Conservation (phyloP, 2,888 invertebrate species). For the Dexiosoma caninum region DNA sequence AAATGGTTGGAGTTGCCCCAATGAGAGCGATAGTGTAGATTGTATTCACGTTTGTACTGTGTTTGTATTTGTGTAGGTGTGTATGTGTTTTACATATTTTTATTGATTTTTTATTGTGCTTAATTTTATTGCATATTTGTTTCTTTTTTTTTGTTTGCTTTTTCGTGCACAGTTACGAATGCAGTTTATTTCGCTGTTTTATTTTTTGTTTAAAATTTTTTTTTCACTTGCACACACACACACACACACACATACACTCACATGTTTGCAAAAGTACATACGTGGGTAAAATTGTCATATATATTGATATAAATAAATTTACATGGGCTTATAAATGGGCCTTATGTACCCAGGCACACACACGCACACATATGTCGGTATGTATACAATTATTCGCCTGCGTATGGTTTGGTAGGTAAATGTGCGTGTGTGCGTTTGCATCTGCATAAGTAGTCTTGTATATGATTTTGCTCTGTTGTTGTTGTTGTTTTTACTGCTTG, state of each 20-base stretch:
- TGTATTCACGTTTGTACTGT: no score
- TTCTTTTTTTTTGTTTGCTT: no score
- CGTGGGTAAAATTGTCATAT: background rate
- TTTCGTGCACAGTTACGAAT: background rate
- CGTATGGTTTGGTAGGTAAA: background rate
- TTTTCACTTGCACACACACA: no score
- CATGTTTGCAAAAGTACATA: background rate
- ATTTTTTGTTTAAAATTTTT: background rate
- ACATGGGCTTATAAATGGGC: conserved; percentile 13
- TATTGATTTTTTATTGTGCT: conserved; percentile 42
- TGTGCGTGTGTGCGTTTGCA: background rate
- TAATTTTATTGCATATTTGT: conserved; percentile 31
- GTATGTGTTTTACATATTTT: background rate
- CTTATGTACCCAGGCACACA: background rate
- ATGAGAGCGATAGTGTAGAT: no score
- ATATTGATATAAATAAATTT: no score
- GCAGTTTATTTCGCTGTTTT: conserved; percentile 6
- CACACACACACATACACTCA: no score
- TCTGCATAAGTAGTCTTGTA: background rate
- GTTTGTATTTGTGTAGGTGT: no score
- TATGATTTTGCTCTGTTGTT: conserved; percentile 16
- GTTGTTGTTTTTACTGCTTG: background rate
- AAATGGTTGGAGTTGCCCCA: no score
- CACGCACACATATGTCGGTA: no score
- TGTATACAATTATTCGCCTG: background rate